Conservation (phyloP, 1,140 invertebrate species). For the Zaprionus nigranus region DNA sequence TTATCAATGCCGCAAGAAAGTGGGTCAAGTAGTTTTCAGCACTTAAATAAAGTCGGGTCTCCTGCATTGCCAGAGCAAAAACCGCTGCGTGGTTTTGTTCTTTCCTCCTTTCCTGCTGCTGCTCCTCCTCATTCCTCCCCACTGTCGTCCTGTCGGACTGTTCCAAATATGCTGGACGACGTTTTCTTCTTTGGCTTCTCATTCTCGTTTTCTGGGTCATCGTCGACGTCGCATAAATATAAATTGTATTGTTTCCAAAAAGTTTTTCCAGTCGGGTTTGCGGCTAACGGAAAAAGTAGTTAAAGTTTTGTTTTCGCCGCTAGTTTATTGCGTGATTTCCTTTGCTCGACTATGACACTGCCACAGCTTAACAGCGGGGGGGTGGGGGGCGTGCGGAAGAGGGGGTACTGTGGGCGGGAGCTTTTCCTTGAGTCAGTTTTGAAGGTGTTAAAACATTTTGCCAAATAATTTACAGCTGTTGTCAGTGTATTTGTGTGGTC, state of each 20-base stretch:
- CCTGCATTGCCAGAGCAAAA: conserved; percentile 14
- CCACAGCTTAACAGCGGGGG: neutral
- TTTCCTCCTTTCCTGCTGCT: neutral
- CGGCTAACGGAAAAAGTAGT: conserved; percentile 82
- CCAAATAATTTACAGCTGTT: conserved; percentile 72
- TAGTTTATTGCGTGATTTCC: conserved; percentile 83
- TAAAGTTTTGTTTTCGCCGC: conserved; percentile 80
- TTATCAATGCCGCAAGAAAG: conserved; percentile 61
- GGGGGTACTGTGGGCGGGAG: neutral
- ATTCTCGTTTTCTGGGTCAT: conserved; percentile 57
- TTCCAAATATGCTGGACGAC: conserved; percentile 33
- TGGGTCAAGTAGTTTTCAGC: conserved; percentile 80
- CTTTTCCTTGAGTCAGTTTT: neutral
- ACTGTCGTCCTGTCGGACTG: neutral
- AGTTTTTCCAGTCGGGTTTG: conserved; percentile 72
- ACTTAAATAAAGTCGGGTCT: conserved; percentile 67
- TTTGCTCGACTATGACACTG: conserved; percentile 62
- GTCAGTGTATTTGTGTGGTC: conserved; percentile 62
- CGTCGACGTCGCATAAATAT: conserved; percentile 78
- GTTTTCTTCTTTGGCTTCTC: conserved; percentile 34
- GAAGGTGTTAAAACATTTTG: conserved; percentile 64
- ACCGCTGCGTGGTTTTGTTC: conserved; percentile 25
- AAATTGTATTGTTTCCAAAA: conserved; percentile 83
- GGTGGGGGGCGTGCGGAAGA: neutral
- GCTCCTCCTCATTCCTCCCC: neutral